Evolutionary conservation across 1,140 invertebrate species (phyloP).

Genomic region (Uloborus diversus): DNA sequence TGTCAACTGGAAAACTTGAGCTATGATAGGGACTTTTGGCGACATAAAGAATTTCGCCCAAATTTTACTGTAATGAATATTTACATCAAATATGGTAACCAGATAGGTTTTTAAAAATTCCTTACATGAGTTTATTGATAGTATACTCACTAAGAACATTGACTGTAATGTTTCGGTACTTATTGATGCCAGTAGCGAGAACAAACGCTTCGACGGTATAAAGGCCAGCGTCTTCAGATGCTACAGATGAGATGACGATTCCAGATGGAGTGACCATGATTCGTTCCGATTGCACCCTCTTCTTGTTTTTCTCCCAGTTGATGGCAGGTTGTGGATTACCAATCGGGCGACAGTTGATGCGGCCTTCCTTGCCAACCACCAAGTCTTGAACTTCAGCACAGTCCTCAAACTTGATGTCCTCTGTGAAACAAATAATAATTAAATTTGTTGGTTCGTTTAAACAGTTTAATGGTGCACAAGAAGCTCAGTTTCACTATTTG

Average conservation of each 20-base stretch:
- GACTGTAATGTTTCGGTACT: slow-evolving; percentile 34
- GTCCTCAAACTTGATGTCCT: slow-evolving; percentile 83
- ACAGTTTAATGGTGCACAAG: no score
- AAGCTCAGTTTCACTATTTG: no score
- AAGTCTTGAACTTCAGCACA: slow-evolving; percentile 84
- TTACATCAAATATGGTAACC: no score
- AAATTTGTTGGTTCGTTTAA: not conserved
- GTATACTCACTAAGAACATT: slow-evolving; percentile 60
- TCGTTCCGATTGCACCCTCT: slow-evolving; percentile 69
- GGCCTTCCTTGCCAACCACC: slow-evolving; percentile 72
- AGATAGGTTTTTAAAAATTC: no score
- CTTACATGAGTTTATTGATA: no score
- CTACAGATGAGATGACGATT: slow-evolving; percentile 71
- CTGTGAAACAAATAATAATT: slow-evolving; percentile 66
- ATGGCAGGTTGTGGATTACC: slow-evolving; percentile 84
- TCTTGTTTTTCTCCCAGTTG: slow-evolving; percentile 85
- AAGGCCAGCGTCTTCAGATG: slow-evolving; percentile 3
- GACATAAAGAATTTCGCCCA: no score
- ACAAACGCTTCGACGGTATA: slow-evolving; percentile 48
- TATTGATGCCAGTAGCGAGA: slow-evolving; percentile 9
- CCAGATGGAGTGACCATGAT: not conserved
- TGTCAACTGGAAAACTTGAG: no score
- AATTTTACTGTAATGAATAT: no score
- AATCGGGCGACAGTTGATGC: slow-evolving; percentile 80
- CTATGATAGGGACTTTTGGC: no score